Base-by-base conservation (phyloP, 2,113 vertebrate genomes). In the Bambusicola thoracicus region DNA sequence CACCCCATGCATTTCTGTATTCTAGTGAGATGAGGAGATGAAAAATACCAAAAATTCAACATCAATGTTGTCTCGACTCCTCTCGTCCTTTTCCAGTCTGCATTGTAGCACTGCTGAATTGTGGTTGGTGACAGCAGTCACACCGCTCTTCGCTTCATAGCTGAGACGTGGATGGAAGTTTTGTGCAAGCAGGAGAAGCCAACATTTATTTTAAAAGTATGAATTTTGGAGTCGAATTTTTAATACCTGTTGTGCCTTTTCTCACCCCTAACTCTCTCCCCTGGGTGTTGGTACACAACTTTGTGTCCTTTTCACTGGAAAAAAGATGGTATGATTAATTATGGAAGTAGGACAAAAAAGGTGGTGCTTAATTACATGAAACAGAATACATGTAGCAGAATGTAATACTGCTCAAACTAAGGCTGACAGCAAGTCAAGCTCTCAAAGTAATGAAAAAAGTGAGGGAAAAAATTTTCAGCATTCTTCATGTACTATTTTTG, bases 391-490 rank as follows among this genome's bases (percentile, higher is more conserved):
- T 65, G 67, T 69, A 49, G 36, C 21, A 87, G 49, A 82, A 73
- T 63, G 69, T 30, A 85, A 74, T 73, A 80, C 38, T 34, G 15
- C 32, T 63, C 13, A 82, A 87, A 76, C 51, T n/a, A 77, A 67
- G n/a, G 25, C 25, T 74, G 58, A 73, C 36, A 89, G 63, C 48
- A 89, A 92, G 53, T 48, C 40, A 81, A 58, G 18, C 32, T 81
- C 72, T 83, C 41, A 83, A 70, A 88, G 58, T 7, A 81, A 36
- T 30, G 63, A 93, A 78, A 92, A 72, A 90, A 72, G 81, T 36
- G 30, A 81, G 11, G 29, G 44, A 79, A 68, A 49, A 66, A 40
- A 14, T 22, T 92, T 81, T 36, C 5, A 3, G 36, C 72, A 63
- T 66, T 95, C 92, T 74, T 70, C 1, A 2, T 80, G 77, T 70